Conservation (phyloP, 1,140 invertebrate genomes). For the Nasonia longicornis region DNA sequence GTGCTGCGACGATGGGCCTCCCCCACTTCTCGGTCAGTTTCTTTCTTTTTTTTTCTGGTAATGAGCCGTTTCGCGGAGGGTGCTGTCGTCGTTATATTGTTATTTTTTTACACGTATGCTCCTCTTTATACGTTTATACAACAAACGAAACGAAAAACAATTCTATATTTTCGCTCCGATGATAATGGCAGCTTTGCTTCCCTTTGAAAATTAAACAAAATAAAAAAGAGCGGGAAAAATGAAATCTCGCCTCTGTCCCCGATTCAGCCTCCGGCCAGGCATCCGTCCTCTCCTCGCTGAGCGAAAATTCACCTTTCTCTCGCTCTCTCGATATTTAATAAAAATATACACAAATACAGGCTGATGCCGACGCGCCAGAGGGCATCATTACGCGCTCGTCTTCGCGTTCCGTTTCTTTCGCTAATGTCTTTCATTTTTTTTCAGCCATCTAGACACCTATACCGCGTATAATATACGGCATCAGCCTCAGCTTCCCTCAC, state of each 20-base stretch:
- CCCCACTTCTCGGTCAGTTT: too few species aligned
- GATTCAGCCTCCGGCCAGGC: background rate
- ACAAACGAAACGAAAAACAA: background rate
- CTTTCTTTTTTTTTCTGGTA: too few species aligned
- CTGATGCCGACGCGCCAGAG: background rate
- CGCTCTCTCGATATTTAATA: constrained; percentile 1
- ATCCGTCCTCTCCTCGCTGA: background rate
- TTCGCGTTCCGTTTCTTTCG: background rate
- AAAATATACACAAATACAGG: background rate
- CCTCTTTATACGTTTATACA: background rate
- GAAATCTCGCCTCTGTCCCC: background rate
- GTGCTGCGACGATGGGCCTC: background rate
- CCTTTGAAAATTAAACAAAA: too few species aligned
- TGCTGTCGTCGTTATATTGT: background rate
- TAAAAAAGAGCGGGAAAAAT: too few species aligned
- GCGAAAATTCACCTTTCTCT: background rate
- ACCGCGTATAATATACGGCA: too few species aligned
- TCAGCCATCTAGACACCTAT: too few species aligned
- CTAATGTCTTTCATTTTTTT: background rate
- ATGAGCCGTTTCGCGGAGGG: too few species aligned
- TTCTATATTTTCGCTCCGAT: too few species aligned
- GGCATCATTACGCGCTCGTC: constrained; percentile 26
- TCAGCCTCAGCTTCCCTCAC: too few species aligned
- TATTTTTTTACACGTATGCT: background rate
- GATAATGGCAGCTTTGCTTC: too few species aligned